Conservation (phyloP, 2,113 vertebrate species). For the Cyanoliseus patagonus region DNA sequence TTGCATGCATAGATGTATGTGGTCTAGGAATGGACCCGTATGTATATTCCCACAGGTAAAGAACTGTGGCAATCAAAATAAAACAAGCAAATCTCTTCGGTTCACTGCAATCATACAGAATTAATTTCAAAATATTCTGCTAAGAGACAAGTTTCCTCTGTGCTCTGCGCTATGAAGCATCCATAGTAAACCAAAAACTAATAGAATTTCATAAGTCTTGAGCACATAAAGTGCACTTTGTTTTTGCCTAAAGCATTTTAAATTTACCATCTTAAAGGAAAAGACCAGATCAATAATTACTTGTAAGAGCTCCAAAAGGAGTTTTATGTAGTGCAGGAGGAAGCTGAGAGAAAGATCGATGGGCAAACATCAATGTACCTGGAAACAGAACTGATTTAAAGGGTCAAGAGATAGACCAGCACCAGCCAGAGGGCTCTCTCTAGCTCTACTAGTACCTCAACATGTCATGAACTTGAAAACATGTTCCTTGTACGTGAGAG, state of each 20-base stretch:
- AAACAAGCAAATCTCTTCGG: background rate
- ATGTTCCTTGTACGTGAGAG: background rate
- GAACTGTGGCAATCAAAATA: background rate
- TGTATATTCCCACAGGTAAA: background rate
- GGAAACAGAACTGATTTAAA: slow-evolving; percentile 15
- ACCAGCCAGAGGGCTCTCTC: background rate
- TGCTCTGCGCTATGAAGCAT: background rate
- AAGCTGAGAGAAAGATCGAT: slow-evolving; percentile 3
- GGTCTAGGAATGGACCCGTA: background rate
- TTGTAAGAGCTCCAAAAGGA: background rate
- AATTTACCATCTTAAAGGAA: background rate
- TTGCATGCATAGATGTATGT: background rate
- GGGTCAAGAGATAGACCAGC: background rate
- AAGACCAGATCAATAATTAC: slow-evolving; percentile 11
- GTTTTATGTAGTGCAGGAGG: background rate
- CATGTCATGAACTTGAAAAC: background rate
- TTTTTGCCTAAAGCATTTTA: background rate
- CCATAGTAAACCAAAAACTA: background rate
- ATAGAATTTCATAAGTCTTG: background rate
- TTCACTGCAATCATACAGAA: background rate
- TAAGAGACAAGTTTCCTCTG: background rate
- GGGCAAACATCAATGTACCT: background rate
- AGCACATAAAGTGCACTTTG: background rate
- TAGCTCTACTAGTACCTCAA: background rate
- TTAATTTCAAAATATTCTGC: background rate